Percentiles rank a stretch among this genome's conserved stretches.
These are phyloP conservation scores for Morinoia aosen DNA, from an alignment of 2,888 invertebrate genomes.

Conservation along the genomic window DNA sequence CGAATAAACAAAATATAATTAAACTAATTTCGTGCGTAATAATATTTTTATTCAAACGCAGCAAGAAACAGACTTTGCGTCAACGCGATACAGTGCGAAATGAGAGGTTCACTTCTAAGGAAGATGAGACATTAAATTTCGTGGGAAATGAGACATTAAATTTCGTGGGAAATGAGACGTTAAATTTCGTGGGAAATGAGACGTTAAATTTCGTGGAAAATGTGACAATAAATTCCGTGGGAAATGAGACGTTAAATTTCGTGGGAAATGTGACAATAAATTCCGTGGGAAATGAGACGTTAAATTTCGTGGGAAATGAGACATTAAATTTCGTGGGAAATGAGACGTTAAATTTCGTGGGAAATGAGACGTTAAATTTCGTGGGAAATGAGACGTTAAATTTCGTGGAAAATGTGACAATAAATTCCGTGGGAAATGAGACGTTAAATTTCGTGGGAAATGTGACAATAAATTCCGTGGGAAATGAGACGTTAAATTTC, in stretches of 20 bases:
- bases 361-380: neutral
- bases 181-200: neutral
- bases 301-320: no score
- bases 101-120: no score
- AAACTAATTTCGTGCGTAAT: no score
- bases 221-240: no score
- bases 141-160: neutral
- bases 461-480: neutral
- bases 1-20: no score
- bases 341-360: no score
- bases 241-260: neutral
- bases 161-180: neutral
- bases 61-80: no score
- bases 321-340: no score
- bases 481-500: neutral
- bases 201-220: neutral
- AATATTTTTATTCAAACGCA: no score
- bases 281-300: no score
- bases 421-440: neutral
- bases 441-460: neutral
- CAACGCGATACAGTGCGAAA: no score
- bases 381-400: neutral
- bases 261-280: neutral
- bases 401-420: neutral
- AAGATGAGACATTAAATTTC: no score